Evolutionary conservation across 2,888 invertebrate genomes (phyloP), one percentile per base, ranked within the genome.

Genomic region (Eurytoma adleriae): DNA sequence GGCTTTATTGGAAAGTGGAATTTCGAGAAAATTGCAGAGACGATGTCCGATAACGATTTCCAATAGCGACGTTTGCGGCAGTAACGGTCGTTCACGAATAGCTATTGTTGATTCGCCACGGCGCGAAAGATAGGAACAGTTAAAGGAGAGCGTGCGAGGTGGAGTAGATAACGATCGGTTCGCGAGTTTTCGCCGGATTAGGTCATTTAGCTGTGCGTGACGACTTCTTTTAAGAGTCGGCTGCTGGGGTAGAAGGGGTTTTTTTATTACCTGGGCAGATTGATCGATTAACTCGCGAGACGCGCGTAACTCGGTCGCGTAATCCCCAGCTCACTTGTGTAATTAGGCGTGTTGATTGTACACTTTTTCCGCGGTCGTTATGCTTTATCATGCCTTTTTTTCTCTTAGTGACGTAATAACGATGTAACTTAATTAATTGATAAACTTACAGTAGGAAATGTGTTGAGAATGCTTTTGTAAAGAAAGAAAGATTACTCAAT

Each of bases 1-100:
- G 64, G 64, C 70, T 78, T 67, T 71, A 66, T 66, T 71, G 16
- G 66, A 27, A 75, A 27, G 71, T 74, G 27, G 71, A 78, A 78
- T 67, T 76, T 78, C 64, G 68, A 69, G 70, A 62, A 66, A 73
- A 64, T 27, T 13, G 27, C 61, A 12, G 13, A 48, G 62, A 48
- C 72, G 54, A 68, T 73, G 67, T 12, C 20, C 78, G 78, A 78
- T 78, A 73, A 78, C 40, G 66, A 66, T 27, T n/a, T 48, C 10
- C 18, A 61, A 68, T 69, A 40, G 5, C 7, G 40, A 7, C 40
- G 5, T 40, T 40, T 40, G 7, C 40, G 40, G 40, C 40, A 40
- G 40, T 40, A 40, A 7, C 40, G 40, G 40, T 40, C 40, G n/a
- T 40, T 64, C 40, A n/a, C 14, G n/a, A n/a, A n/a, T 64, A 64